phyloP scores from a whole-genome alignment of 1,140 invertebrate genomes.

The Sinella curviseta region DNA sequence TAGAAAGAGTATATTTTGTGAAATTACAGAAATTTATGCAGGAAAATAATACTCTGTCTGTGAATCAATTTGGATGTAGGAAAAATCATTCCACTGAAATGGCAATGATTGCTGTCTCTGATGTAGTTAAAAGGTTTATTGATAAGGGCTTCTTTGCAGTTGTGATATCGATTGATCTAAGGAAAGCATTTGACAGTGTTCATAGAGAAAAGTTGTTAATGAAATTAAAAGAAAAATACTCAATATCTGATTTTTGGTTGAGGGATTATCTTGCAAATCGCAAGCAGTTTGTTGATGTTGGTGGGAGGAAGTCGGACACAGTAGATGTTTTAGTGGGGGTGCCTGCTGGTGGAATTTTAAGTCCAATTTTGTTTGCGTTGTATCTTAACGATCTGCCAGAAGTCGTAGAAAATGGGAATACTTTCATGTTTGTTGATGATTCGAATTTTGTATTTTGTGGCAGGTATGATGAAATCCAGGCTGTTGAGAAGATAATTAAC shows the following conservation, averaged over 20 bases:
- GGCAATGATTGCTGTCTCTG: background rate
- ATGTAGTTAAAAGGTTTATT: slow-evolving; percentile 27
- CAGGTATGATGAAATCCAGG: background rate
- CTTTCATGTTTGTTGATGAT: slow-evolving; percentile 30
- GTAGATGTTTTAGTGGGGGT: background rate
- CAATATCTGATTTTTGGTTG: slow-evolving; percentile 26
- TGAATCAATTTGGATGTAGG: slow-evolving; percentile 31
- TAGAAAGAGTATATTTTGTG: background rate
- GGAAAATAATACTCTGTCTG: background rate
- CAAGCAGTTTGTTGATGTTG: background rate
- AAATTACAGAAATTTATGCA: background rate
- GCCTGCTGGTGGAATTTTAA: slow-evolving; percentile 17
- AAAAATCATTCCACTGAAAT: slow-evolving; percentile 24
- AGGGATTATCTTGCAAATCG: slow-evolving; percentile 21
- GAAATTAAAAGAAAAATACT: slow-evolving; percentile 24
- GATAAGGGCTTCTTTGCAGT: slow-evolving; percentile 18
- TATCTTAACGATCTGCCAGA: slow-evolving; percentile 23
- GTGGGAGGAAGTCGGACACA: background rate
- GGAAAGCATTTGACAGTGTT: too few species aligned
- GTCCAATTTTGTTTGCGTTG: slow-evolving; percentile 27
- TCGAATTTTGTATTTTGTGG: slow-evolving; percentile 17
- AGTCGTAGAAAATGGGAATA: background rate
- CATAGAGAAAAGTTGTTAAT: too few species aligned
- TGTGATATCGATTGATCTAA: slow-evolving; percentile 18
- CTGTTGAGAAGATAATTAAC: background rate